Conservation (phyloP, 2,888 invertebrate species). For the Noctua janthe region DNA sequence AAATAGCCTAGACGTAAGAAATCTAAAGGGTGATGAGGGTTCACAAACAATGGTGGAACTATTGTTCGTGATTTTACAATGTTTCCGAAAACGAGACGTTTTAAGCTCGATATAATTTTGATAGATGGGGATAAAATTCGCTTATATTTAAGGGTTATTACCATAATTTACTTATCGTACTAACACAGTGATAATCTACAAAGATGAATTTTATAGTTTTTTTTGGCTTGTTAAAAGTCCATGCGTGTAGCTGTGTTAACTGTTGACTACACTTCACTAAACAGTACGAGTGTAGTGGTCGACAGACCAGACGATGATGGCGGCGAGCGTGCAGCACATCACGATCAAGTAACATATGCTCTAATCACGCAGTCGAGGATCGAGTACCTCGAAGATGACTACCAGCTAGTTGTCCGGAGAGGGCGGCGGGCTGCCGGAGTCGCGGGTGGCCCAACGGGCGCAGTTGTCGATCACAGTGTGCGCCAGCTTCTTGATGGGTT, state of each 20-base stretch:
- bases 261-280: conserved; percentile 38
- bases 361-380: conserved; percentile 77
- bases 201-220: conserved; percentile 49
- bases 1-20: conserved; percentile 34
- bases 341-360: conserved; percentile 48
- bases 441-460: conserved; percentile 70
- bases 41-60: conserved; percentile 27
- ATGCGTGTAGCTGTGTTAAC: conserved; percentile 22
- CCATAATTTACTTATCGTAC: conserved; percentile 70
- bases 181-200: conserved; percentile 67
- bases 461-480: conserved; percentile 93
- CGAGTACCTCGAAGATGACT: conserved; percentile 80
- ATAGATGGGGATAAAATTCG: conserved; percentile 47
- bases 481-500: conserved; percentile 93
- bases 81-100: conserved; percentile 51
- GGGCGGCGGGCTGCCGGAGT: conserved; percentile 57
- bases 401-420: conserved; percentile 80
- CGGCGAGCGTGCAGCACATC: conserved; percentile 29
- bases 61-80: conserved; percentile 36
- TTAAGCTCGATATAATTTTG: conserved; percentile 64
- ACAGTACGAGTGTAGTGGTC: neutral
- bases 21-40: conserved; percentile 28
- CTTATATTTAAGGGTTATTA: conserved; percentile 64
- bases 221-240: conserved; percentile 51
- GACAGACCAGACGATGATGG: conserved; percentile 22